phyloP scores from a whole-genome alignment of 2,888 invertebrate genomes.

The Melinopterus prodromus region DNA sequence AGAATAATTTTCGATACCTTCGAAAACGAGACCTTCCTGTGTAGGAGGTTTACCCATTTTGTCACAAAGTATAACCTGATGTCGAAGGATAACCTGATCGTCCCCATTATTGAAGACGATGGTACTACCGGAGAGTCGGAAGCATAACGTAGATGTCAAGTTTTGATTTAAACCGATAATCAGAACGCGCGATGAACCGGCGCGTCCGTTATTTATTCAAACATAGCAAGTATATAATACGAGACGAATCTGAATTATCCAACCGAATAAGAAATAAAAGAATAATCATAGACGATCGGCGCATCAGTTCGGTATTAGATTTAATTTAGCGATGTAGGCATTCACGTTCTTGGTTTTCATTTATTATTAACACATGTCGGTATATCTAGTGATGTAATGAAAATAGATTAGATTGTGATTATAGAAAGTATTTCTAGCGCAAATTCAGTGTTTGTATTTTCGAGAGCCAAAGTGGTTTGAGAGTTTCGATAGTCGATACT shows the following conservation, averaged over 20 bases:
- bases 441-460: background rate
- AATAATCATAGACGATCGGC: background rate
- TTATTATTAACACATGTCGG: background rate
- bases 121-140: constrained; percentile 65
- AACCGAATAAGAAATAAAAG: too few species aligned
- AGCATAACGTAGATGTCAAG: constrained; percentile 50
- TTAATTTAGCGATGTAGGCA: background rate
- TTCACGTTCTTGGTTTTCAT: background rate
- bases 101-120: constrained; percentile 92
- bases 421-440: background rate
- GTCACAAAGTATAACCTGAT: constrained; percentile 98
- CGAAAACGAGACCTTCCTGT: constrained; percentile 95
- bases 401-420: constrained; percentile 10
- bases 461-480: background rate
- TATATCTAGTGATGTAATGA: background rate
- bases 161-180: background rate
- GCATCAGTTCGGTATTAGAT: background rate
- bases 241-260: too few species aligned
- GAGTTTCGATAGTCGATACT: background rate
- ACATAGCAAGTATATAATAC: too few species aligned
- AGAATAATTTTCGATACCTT: constrained; percentile 96
- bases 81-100: constrained; percentile 97
- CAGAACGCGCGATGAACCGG: background rate
- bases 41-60: constrained; percentile 95
- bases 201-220: background rate